phyloP scores from a whole-genome alignment of 2,888 invertebrate genomes.

The Phengaris arion region DNA sequence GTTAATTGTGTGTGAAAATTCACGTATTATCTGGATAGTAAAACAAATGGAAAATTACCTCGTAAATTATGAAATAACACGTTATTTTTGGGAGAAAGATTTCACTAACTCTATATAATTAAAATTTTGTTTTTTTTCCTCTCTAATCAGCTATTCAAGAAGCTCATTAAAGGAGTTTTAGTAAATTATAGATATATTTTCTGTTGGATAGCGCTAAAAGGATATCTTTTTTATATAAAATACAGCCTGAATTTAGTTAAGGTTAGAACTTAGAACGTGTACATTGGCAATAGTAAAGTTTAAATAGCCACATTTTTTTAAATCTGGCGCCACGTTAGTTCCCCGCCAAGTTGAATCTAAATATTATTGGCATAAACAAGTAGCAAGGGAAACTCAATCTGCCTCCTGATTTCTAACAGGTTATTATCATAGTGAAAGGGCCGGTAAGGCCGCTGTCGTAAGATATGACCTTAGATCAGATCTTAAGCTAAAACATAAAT shows the following conservation, averaged over 20 bases:
- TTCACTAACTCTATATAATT: no score
- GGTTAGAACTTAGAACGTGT: no score
- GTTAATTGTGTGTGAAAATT: no score
- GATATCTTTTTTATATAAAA: neutral
- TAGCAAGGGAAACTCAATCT: constrained; percentile 30
- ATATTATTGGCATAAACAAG: constrained; percentile 26
- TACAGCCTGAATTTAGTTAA: no score
- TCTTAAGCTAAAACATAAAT: constrained; percentile 20
- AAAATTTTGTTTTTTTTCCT: neutral
- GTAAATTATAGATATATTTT: neutral
- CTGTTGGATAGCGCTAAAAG: neutral
- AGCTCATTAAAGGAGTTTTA: neutral
- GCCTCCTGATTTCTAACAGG: constrained; percentile 42
- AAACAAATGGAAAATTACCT: no score
- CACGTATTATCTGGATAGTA: no score
- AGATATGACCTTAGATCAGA: constrained; percentile 36
- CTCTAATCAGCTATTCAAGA: neutral
- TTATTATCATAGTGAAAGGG: constrained; percentile 47
- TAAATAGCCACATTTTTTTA: neutral
- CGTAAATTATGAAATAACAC: neutral
- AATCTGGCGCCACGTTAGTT: neutral
- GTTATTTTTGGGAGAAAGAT: neutral
- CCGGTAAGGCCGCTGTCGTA: constrained; percentile 35
- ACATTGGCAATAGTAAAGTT: no score
- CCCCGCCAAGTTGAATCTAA: neutral